Conservation (phyloP, 2,888 invertebrate species). For the Apamea sordens region DNA sequence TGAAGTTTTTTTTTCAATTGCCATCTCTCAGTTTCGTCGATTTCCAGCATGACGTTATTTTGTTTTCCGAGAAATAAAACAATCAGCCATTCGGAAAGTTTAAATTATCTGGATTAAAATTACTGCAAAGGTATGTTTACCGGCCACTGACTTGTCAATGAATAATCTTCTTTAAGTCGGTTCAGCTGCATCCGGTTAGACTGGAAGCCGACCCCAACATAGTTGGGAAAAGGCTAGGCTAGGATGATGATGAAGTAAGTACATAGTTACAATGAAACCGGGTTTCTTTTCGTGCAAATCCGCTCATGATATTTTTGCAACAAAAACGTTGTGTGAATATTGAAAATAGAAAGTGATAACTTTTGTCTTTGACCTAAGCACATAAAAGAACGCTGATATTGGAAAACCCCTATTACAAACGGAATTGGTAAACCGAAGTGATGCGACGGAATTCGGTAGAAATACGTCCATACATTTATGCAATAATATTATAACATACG, state of each 20-base stretch:
- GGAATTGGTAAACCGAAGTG: constrained; percentile 20
- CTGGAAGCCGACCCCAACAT: too few relatives aligned
- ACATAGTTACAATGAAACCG: background rate
- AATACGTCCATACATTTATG: constrained; percentile 29
- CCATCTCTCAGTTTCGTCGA: background rate
- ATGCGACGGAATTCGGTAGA: constrained; percentile 22
- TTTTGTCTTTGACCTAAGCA: constrained; percentile 10
- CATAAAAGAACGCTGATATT: constrained; percentile 23
- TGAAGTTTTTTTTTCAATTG: background rate
- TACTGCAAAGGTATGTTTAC: background rate
- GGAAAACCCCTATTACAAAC: constrained; percentile 31
- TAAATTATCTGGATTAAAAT: background rate
- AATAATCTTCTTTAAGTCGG: too few relatives aligned
- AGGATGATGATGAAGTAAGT: too few relatives aligned
- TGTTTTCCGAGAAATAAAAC: background rate
- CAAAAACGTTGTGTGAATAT: constrained; percentile 18
- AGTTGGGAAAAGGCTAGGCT: too few relatives aligned
- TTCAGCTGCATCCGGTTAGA: too few relatives aligned
- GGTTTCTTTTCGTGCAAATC: background rate
- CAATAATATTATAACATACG: constrained; percentile 23
- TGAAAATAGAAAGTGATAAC: constrained; percentile 22
- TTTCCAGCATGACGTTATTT: background rate
- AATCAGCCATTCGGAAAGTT: background rate
- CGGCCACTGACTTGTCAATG: background rate
- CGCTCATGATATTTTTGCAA: background rate